Base-by-base conservation (phyloP, 2,888 invertebrate genomes). In the Clostera curtula region DNA sequence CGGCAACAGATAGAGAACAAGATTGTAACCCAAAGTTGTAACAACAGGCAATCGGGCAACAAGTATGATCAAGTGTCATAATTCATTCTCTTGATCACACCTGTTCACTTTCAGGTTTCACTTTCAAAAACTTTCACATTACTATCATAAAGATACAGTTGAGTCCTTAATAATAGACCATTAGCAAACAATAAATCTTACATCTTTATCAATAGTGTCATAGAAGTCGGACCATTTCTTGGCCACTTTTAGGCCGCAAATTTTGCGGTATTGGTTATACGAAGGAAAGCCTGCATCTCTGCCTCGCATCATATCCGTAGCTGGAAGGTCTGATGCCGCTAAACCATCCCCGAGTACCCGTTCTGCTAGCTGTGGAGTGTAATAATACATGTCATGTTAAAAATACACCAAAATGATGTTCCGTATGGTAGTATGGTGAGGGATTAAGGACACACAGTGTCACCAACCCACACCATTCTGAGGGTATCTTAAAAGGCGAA, bases 211-310 rank as follows among this genome's bases (percentile, higher is more conserved):
- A 44, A 95, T 93, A 34, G 90, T 88, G 7, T 89, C 89, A 34
- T 88, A 87, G 44, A 94, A 82, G 43, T 91, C 92, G 9, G 90
- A 88, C 54, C 90, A 93, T 11, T 75, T 85, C 31, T 88, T 85
- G 0, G 91, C 89, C 7, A 86, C 87, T 0, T 90, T 89, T 24
- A 93, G 75, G 0, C 92, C 91, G 53, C 93, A 93, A 76, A 90
- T 89, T 65, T 90, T 88, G 33, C 93, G 86, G 75, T 90, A 93
- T 54, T 90, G 89, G 89, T 91, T 93, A 73, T 93, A 95, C 6
- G 93, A 89, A n/a, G 93, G 93, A 28, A 94, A 77, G 19, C 93
- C 94, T 36, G 91, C 89, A 58, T 93, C 93, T 22, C 94, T 87
- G 19, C 92, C 56, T 32, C 63, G 62, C 58, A 54, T 56, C 8